These are phyloP conservation scores for Alcedo quadribrachys DNA, from an alignment of 2,797 vertebrate species.

Conservation along the genomic window DNA sequence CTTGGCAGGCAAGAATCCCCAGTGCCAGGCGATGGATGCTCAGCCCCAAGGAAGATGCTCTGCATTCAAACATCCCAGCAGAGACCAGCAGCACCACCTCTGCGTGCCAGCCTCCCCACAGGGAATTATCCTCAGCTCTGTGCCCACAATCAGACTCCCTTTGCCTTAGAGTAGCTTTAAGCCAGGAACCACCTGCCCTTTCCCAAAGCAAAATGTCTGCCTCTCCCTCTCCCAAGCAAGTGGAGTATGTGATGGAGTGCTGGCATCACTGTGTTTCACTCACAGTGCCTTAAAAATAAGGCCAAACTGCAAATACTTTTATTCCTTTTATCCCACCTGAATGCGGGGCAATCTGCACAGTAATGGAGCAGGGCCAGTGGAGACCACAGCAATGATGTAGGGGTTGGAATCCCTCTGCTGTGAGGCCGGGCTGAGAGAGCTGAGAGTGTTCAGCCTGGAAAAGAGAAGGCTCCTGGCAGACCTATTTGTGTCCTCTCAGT, in stretches of 20 bases:
- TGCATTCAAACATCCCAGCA: background rate
- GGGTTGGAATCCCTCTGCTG: background rate
- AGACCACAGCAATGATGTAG: background rate
- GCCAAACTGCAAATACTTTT: background rate
- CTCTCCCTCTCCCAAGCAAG: background rate
- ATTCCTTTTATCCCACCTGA: background rate
- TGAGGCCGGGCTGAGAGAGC: background rate
- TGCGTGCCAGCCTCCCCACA: background rate
- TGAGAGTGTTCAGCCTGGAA: background rate
- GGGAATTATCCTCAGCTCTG: background rate
- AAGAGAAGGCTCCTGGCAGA: background rate
- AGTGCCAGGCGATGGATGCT: background rate
- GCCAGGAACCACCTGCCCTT: background rate
- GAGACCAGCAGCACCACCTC: background rate
- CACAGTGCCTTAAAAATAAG: background rate
- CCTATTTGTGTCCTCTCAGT: background rate
- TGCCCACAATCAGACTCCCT: background rate
- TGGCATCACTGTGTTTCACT: accelerated
- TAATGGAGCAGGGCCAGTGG: background rate
- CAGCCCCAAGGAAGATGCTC: background rate
- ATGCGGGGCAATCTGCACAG: background rate
- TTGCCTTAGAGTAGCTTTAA: background rate
- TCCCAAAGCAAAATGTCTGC: background rate
- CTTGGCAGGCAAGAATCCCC: background rate
- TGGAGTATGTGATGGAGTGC: background rate